Evolutionary conservation across 2,797 vertebrate species (phyloP), one percentile per base, ranked within the genome.

Genomic region (Phrynocephalus vlangalii): DNA sequence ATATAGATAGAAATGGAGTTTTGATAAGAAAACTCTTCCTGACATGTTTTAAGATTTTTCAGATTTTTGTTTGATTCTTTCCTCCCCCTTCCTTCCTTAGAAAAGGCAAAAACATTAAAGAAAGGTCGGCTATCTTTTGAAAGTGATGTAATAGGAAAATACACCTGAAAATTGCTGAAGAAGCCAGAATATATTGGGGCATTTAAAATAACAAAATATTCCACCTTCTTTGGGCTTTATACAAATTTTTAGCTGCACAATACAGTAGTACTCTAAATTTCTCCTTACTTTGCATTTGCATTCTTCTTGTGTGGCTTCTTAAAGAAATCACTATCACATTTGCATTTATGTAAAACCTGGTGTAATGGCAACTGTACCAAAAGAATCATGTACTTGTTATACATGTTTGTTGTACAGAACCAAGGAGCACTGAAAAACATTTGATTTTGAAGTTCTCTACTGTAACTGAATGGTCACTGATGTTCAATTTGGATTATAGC

Each of bases 381-480:
- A 75, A 80, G 22, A 75, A 80, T 91, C 33, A 90, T 94, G 93
- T 88, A 90, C 22, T 88, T 84, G 28, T 0, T 0, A 88, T 90
- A 79, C 30, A 83, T 56, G 75, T 71, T 83, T 83, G 26, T 26
- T 71, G 66, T 70, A 44, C 5, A 15, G 60, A 30, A 76, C 6
- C 66, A 83, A 77, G 48, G 67, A 26, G 38, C 60, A 52, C 77
- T 75, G 84, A 28, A 38, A 84, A 75, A 81, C 26, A 75, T 75
- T 85, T 66, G 16, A 80, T 80, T 75, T 11, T 70, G 81, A 81
- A 85, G 67, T 82, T 82, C 70, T n/a, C 52, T 93, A 87, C 82
- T 89, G 8, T 93, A 60, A 60, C 91, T 94, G 87, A 92, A 82
- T 87, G 91, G 80, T 91, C 87, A 86, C 1, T 63, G 75, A 82